Base-by-base conservation (phyloP, 2,888 invertebrate species). In the Globia sparganii region DNA sequence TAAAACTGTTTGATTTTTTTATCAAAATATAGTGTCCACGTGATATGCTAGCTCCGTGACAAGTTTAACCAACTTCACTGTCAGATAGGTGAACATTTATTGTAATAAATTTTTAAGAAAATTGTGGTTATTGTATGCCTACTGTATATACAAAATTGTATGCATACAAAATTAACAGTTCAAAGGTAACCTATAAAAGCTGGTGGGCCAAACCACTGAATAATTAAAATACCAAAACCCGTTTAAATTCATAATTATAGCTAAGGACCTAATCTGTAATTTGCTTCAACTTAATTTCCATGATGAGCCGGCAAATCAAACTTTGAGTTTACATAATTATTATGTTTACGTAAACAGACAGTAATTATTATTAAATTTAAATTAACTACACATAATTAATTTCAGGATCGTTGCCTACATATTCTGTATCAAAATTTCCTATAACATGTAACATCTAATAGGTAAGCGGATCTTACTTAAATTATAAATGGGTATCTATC, bases 221-320 rank as follows among this genome's bases (percentile, higher is more conserved):
- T 88, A 74, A 77, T 84, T 79, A 72, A 77, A 88, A 75, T 77
- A 68, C 67, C 75, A 4, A 78, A 77, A 80, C 80, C 76, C 58
- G 62, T 73, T 79, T 79, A 68, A 73, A 79, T 85, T 73, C 49
- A 53, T 81, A 78, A 75, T 85, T 85, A 75, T 53, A 70, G 61
- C 59, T 34, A 43, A 72, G 53, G 34, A 62, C 40, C 46, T 78
- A 75, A 81, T 76, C 78, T 85, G 46, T 86, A 78, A 85, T 86
- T 81, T 66, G 31, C 43, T 78, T 84, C 69, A 61, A 75, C 74
- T 68, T 78, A 78, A 81, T 85, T 72, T 76, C 70, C 43, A 81
- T 78, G 66, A 87, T 69, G 59, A 73, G 69, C 58, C 72, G n/a
- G 28, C 21, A 53, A 86, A 86, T 69, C 75, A 77, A 84, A 80